Evolutionary conservation across 2,113 vertebrate genomes (phyloP), one percentile per base, ranked within the genome.

Genomic region (Charina bottae): DNA sequence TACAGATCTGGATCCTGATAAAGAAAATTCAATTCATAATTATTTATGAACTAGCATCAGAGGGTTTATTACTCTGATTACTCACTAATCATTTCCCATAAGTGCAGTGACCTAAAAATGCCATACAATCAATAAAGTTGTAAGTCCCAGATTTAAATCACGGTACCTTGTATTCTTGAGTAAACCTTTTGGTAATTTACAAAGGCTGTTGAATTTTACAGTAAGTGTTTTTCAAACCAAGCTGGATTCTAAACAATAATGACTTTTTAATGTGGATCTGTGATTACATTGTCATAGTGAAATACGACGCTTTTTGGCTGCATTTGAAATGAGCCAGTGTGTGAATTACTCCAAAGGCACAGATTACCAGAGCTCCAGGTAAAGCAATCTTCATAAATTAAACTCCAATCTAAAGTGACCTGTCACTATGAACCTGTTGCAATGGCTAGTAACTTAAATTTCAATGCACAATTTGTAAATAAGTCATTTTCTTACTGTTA

Each of bases 261-360:
- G 99, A 99, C 99, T 99, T 99, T 99, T 99, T 99, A 99, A 99
- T 99, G 99, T 97, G 98, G 98, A 98, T 98, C 98, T 98, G 98
- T 99, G 99, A 99, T 99, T 99, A 99, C 99, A 98, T 98, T 99
- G 99, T 99, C 99, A 99, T 95, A 90, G 98, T 99, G 99, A 99
- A 99, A 99, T 99, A 99, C 97, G 96, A 97, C 93, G 96, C 96
- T 94, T 98, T 98, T 97, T 97, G 98, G 98, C 98, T 97, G 98
- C 98, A 97, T 98, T 98, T 96, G 96, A 98, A 98, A 98, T 98
- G 98, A 98, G 98, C 97, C 96, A 97, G 98, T 97, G 98, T 94
- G 97, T 98, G 99, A 99, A 98, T 98, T 98, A 98, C 98, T 98
- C 97, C 92, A 64, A 97, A 95, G 96, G 98, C 98, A 95, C 94